Conservation (phyloP, 2,888 invertebrate genomes). For the Eristalis arbustorum region DNA sequence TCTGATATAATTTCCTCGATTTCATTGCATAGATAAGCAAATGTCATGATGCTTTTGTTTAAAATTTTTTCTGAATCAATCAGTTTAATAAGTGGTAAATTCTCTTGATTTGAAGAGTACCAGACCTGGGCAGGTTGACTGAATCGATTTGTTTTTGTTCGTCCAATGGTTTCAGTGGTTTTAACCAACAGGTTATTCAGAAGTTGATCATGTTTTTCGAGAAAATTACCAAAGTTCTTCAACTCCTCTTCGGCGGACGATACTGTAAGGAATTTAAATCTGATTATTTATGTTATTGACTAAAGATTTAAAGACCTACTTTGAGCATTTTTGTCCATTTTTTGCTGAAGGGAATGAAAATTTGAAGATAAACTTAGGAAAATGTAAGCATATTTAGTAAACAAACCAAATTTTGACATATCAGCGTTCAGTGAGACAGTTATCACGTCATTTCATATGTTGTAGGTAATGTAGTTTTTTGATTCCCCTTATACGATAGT, state of each 20-base stretch:
- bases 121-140: conserved; percentile 72
- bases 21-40: conserved; percentile 90
- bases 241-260: conserved; percentile 77
- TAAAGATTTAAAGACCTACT: conserved; percentile 1
- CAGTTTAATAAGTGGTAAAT: conserved; percentile 85
- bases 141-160: conserved; percentile 48
- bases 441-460: neutral
- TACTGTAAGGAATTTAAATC: conserved; percentile 61
- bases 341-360: neutral
- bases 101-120: conserved; percentile 80
- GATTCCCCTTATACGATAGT: neutral
- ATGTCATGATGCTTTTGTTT: conserved; percentile 88
- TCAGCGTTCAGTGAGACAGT: neutral
- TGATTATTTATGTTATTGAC: neutral
- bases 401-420: conserved; percentile 1
- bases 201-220: conserved; percentile 75
- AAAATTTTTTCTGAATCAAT: conserved; percentile 90
- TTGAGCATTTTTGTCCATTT: conserved; percentile 61
- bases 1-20: conserved; percentile 85
- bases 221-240: conserved; percentile 76
- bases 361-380: neutral
- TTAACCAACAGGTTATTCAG: conserved; percentile 71
- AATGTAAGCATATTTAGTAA: conserved; percentile 18
- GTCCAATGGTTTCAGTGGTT: conserved; percentile 19
- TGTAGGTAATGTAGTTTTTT: no score